Evolutionary conservation across 2,113 vertebrate genomes (phyloP).

Genomic region (Saimiri boliviensis): DNA sequence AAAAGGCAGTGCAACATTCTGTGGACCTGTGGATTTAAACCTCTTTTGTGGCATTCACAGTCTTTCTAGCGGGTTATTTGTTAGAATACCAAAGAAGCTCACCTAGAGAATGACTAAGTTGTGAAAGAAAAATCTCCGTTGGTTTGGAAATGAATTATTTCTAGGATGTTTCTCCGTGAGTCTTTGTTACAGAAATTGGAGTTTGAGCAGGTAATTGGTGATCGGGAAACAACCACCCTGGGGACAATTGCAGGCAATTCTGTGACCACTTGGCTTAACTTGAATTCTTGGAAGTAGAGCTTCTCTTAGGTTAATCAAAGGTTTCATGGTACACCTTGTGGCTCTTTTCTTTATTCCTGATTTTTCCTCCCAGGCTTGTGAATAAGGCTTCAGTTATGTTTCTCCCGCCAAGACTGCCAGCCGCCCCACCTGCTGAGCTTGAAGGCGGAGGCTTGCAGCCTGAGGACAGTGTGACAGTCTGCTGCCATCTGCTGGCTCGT

Average conservation of each 20-base stretch:
- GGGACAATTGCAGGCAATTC: constrained; percentile 23
- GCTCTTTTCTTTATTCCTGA: background rate
- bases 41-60: background rate
- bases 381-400: constrained; percentile 28
- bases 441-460: background rate
- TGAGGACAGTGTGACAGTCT: constrained; percentile 50
- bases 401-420: background rate
- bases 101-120: background rate
- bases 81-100: background rate
- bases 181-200: constrained; percentile 37
- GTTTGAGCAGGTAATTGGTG: background rate
- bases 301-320: constrained; percentile 51
- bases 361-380: constrained; percentile 10
- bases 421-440: background rate
- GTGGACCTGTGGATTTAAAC: background rate
- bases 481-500: constrained; percentile 82
- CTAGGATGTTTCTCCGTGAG: background rate
- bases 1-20: too few relatives aligned
- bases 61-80: background rate
- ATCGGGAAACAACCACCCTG: background rate
- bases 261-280: constrained; percentile 31
- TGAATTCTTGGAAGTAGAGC: constrained; percentile 5
- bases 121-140: background rate
- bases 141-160: background rate
- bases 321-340: background rate